Evolutionary conservation across 2,888 invertebrate species (phyloP), one percentile per base, ranked within the genome.

Genomic region (Agriotes lineatus): DNA sequence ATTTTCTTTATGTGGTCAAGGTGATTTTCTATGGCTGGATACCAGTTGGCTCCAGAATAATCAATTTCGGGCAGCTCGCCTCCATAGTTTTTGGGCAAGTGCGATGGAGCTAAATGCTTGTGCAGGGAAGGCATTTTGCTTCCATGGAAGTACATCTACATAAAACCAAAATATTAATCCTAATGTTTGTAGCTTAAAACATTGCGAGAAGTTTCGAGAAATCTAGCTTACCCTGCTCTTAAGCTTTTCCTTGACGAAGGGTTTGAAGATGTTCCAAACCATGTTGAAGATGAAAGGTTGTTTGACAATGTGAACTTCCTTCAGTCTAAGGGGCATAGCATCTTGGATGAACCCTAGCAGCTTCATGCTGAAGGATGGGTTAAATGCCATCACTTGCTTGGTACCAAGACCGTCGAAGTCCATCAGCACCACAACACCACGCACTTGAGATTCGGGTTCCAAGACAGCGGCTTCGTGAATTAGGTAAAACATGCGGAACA

Each of bases 241-340:
- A 12, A 95, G 87, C 82, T 95, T 95, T 77, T 93, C 91, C 74
- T 88, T 88, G 76, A 95, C 90, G 80, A 95, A 91, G 6, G 94
- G 94, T 83, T 94, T 94, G 86, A 95, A 95, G 82, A 95, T 89
- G 52, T 88, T 85, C 94, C 95, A 95, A 1, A 95, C 94, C 83
- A 93, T 88, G 80, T 91, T 94, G 85, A 95, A 95, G 70, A 95
- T 85, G 85, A 91, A 91, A 0, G 95, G 94, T 79, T 95, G 91
- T 79, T 94, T 94, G 1, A 95, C 93, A 80, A 95, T 91, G 84
- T 95, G 95, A 7, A 95, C 91, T 84, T 94, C 94, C 83, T 94
- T 95, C 75, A 95, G 86, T 61, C 95, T 88, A 57, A 94, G 83
- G 1, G 95, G 94, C 93, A 95, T 93, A 0, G 95, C 94, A 66